A percentile compares a stretch with the other conserved stretches of the same genome.
phyloP scores from a whole-genome alignment of 2,113 vertebrate genomes.

The Laticauda colubrina region DNA sequence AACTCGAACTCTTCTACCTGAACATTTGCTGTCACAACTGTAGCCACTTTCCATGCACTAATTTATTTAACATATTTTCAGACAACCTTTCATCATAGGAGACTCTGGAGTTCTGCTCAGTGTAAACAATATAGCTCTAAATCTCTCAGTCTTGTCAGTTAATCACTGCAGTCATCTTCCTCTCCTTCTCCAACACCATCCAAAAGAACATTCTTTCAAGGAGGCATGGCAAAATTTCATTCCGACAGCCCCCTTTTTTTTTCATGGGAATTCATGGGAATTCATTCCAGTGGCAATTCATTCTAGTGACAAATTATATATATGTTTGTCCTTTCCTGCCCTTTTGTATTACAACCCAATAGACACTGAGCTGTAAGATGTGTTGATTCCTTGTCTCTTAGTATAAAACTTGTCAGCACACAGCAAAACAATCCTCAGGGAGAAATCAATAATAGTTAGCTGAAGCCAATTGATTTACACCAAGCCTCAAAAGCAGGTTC shows the following conservation, averaged over 20 bases:
- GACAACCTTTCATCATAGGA: neutral
- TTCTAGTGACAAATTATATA: neutral
- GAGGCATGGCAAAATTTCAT: neutral
- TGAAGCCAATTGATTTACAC: conserved; percentile 41
- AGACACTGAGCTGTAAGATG: neutral
- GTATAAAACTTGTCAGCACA: conserved; percentile 39
- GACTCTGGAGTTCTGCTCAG: neutral
- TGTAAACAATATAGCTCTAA: neutral
- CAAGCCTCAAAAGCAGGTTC: conserved; percentile 13
- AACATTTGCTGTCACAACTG: neutral
- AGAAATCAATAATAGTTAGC: conserved; percentile 49
- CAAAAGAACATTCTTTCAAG: neutral
- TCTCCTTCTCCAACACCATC: neutral
- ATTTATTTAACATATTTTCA: neutral
- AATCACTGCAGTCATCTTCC: neutral
- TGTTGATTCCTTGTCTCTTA: conserved; percentile 30
- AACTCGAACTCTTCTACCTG: neutral
- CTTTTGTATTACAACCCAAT: neutral
- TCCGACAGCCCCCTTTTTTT: neutral
- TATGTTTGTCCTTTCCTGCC: neutral
- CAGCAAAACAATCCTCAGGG: conserved; percentile 39
- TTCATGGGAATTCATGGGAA: neutral
- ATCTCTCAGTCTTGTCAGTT: neutral
- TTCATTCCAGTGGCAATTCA: neutral
- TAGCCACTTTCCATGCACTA: neutral